Evolutionary conservation across 1,140 invertebrate genomes (phyloP).

Genomic region (Ylistrum balloti): DNA sequence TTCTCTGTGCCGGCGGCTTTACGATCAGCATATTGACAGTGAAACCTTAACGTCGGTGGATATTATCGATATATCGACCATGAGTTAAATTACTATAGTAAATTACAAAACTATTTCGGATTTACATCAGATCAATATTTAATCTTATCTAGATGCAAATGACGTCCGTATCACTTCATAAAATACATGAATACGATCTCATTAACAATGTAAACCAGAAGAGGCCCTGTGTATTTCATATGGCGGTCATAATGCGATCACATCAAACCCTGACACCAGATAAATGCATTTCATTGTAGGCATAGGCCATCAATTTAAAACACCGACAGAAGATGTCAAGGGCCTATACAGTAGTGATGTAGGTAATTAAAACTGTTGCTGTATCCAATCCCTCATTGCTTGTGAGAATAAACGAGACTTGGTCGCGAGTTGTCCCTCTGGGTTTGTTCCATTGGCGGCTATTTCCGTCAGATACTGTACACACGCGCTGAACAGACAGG

Average conservation of each 20-base stretch:
- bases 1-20: too few relatives aligned
- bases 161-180: background rate
- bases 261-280: background rate
- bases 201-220: background rate
- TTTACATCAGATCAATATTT: background rate
- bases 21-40: too few relatives aligned
- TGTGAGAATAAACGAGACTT: background rate
- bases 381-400: background rate
- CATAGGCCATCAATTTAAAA: background rate
- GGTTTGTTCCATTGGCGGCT: too few relatives aligned
- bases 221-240: background rate
- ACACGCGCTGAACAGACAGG: too few relatives aligned
- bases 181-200: background rate
- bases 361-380: background rate
- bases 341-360: background rate
- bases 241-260: background rate
- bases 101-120: too few relatives aligned
- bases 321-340: background rate
- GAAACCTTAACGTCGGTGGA: too few relatives aligned
- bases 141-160: conserved; percentile 13
- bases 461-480: too few relatives aligned
- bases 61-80: too few relatives aligned
- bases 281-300: background rate
- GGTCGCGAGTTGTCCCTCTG: too few relatives aligned
- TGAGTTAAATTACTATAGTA: too few relatives aligned